Evolutionary conservation across 2,888 invertebrate genomes (phyloP).

Genomic region (Lepidocyrtoides sp.): DNA sequence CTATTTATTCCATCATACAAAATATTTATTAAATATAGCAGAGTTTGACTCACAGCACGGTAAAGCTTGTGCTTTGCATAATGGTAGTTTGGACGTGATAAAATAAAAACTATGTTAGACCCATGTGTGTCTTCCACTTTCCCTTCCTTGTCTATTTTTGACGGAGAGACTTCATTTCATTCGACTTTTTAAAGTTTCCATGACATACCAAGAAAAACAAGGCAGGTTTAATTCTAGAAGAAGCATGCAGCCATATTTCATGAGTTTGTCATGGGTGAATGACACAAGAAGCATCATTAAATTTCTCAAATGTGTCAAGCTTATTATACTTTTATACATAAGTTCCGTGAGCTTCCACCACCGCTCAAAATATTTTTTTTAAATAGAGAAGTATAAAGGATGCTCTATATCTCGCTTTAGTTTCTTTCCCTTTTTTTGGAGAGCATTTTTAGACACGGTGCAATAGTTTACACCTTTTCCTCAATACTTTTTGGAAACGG

Average conservation of each 20-base stretch:
- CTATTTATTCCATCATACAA: background rate
- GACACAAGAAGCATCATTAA: background rate
- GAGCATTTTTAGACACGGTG: too few species aligned
- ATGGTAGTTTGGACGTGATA: background rate
- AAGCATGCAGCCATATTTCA: background rate
- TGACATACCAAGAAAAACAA: background rate
- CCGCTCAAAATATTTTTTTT: too few species aligned
- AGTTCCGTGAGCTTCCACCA: too few species aligned
- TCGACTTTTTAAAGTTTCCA: background rate
- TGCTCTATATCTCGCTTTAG: too few species aligned
- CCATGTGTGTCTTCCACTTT: background rate
- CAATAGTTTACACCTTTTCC: too few species aligned
- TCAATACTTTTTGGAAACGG: too few species aligned
- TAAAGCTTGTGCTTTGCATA: background rate
- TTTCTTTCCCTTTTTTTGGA: too few species aligned
- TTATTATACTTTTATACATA: too few species aligned
- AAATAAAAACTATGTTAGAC: background rate
- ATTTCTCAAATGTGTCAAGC: background rate
- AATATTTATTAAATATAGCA: slow-evolving; percentile 16
- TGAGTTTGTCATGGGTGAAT: background rate
- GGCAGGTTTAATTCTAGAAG: background rate
- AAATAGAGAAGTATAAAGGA: too few species aligned
- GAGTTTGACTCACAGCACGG: background rate
- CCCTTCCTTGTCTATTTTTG: slow-evolving; percentile 2
- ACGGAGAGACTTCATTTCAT: background rate